Evolutionary conservation across 2,797 vertebrate genomes (phyloP).

Genomic region (Coregonus sp.): DNA sequence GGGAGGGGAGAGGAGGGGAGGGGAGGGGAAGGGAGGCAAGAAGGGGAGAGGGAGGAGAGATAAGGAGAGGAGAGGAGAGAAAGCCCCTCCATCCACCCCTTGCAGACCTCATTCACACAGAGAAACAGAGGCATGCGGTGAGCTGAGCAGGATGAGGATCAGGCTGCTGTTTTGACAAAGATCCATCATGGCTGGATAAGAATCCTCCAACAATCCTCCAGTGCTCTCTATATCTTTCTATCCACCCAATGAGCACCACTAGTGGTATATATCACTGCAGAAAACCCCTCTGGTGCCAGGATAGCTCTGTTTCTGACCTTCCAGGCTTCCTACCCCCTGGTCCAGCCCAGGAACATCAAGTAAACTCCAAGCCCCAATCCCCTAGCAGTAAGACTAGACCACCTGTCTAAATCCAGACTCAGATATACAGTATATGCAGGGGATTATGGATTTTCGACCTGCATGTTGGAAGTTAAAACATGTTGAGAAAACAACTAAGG

Average conservation of each 20-base stretch:
- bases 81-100: not conserved
- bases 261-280: not conserved
- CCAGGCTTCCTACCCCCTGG: not conserved
- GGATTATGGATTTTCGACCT: slow-evolving; percentile 31
- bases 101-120: slow-evolving; percentile 6
- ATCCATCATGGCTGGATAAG: slow-evolving; percentile 40
- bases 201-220: slow-evolving; percentile 28
- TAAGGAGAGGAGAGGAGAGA: not conserved
- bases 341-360: not conserved
- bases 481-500: slow-evolving; percentile 35
- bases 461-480: slow-evolving; percentile 46
- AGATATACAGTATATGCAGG: not conserved
- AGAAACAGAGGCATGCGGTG: not conserved
- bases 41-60: not conserved
- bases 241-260: slow-evolving; percentile 25
- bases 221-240: slow-evolving; percentile 12
- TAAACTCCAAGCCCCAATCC: slow-evolving; percentile 8
- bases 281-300: slow-evolving; percentile 4
- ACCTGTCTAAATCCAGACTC: slow-evolving; percentile 41
- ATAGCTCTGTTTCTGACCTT: not conserved
- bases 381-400: slow-evolving; percentile 38
- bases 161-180: slow-evolving; percentile 39
- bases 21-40: not conserved
- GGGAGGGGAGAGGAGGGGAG: not conserved
- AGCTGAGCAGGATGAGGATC: not conserved